Evolutionary conservation across 2,888 invertebrate species (phyloP).

Genomic region (Steinernema carpocapsae): DNA sequence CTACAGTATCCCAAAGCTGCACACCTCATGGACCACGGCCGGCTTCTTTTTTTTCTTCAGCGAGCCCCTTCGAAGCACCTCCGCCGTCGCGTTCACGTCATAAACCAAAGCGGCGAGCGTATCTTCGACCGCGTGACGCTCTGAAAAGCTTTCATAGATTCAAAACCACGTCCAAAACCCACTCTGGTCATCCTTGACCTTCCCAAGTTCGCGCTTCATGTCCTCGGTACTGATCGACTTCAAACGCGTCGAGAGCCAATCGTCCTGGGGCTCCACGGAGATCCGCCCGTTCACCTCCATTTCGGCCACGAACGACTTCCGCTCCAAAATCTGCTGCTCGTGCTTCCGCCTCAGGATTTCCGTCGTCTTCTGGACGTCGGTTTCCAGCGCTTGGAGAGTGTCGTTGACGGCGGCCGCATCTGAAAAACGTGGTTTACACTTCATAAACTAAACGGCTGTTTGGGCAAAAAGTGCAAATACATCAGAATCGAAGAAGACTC

Average conservation of each 20-base stretch:
- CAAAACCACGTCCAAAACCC: neutral
- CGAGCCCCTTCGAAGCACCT: constrained; percentile 57
- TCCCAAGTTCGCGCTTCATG: constrained; percentile 60
- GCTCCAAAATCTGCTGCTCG: constrained; percentile 60
- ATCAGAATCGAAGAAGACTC: too few relatives aligned
- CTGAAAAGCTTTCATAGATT: constrained; percentile 53
- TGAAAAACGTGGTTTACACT: constrained; percentile 43
- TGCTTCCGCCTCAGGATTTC: constrained; percentile 63
- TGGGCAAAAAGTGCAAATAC: too few relatives aligned
- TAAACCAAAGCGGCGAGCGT: constrained; percentile 68
- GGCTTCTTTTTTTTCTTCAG: constrained; percentile 54
- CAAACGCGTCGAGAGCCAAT: constrained; percentile 62
- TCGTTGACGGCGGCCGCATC: constrained; percentile 63
- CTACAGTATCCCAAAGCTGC: neutral
- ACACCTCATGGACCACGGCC: constrained; percentile 40
- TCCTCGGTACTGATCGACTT: constrained; percentile 65
- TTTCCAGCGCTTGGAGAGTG: constrained; percentile 60
- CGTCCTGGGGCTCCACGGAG: constrained; percentile 61
- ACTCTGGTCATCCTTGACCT: constrained; percentile 63
- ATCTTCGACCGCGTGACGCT: constrained; percentile 64
- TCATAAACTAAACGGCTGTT: too few relatives aligned
- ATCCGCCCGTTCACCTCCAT: constrained; percentile 66
- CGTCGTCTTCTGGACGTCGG: constrained; percentile 66
- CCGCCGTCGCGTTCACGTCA: constrained; percentile 68
- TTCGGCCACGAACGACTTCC: constrained; percentile 61